phyloP scores from a whole-genome alignment of 2,113 vertebrate species.

The Nerophis lumbriciformis region DNA sequence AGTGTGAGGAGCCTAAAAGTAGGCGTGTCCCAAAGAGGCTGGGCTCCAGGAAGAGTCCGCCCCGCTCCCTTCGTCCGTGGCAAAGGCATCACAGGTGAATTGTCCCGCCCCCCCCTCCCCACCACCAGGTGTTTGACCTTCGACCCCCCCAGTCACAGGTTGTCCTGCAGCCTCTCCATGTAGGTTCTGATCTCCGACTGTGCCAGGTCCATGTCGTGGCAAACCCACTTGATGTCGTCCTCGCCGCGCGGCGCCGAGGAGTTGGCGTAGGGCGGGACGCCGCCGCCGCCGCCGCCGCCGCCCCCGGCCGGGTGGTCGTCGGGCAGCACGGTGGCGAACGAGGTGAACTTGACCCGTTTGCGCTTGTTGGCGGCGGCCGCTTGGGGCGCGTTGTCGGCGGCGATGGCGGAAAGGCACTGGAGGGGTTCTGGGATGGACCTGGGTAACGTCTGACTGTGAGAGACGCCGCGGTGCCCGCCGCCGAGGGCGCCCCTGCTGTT shows the following conservation, averaged over 20 bases:
- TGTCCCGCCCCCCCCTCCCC: conserved; percentile 59
- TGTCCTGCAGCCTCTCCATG: conserved; percentile 96
- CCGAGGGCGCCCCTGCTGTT: conserved; percentile 43
- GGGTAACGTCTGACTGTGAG: conserved; percentile 76
- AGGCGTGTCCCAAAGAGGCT: conserved; percentile 15
- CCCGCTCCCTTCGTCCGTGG: conserved; percentile 52
- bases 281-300: conserved; percentile 1
- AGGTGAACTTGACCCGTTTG: conserved; percentile 96
- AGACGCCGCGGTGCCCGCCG: conserved; percentile 49
- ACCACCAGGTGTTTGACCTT: conserved; percentile 32
- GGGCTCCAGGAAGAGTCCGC: neutral
- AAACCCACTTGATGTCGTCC: conserved; percentile 96
- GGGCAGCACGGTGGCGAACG: conserved; percentile 88
- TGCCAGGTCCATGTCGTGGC: conserved; percentile 91
- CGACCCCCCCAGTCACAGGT: conserved; percentile 81
- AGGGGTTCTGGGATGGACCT: conserved; percentile 79
- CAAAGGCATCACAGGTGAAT: conserved; percentile 80
- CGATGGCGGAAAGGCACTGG: conserved; percentile 68
- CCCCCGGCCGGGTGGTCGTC: conserved; percentile 77
- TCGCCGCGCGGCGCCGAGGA: conserved; percentile 84
- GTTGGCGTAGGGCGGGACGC: conserved; percentile 81
- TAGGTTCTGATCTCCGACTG: conserved; percentile 92
- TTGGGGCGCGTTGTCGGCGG: conserved; percentile 70
- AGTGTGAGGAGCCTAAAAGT: conserved; percentile 11
- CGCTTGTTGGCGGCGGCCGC: conserved; percentile 73